Conservation (phyloP, 2,797 vertebrate species). For the Dryobates pubescens region DNA sequence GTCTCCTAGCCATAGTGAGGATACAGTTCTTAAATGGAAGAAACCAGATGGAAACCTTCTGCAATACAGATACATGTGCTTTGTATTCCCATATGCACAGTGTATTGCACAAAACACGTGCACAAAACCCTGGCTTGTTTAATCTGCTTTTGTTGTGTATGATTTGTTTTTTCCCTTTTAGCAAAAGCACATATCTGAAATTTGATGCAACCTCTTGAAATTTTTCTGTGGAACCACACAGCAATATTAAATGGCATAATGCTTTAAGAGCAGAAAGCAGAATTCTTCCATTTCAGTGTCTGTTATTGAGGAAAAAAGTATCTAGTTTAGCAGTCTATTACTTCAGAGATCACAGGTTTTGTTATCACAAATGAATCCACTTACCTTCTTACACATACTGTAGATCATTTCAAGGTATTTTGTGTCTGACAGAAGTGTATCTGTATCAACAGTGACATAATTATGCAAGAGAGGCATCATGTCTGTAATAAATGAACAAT, state of each 20-base stretch:
- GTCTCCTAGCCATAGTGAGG: not conserved
- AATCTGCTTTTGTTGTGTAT: not conserved
- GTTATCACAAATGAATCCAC: not conserved
- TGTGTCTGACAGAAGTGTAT: conserved; percentile 95
- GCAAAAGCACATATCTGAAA: not conserved
- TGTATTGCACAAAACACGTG: not conserved
- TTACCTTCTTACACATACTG: conserved; percentile 99
- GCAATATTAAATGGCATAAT: not conserved
- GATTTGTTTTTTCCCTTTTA: not conserved
- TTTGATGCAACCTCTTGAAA: not conserved
- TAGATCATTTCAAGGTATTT: conserved; percentile 99
- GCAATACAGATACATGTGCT: not conserved
- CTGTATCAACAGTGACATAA: conserved; percentile 97
- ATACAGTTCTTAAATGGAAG: not conserved
- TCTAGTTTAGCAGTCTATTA: not conserved
- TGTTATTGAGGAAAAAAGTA: not conserved
- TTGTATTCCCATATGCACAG: not conserved
- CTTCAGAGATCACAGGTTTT: not conserved
- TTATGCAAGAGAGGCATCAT: conserved; percentile 99
- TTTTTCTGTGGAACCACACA: not conserved
- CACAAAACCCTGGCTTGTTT: not conserved
- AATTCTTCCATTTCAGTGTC: not conserved
- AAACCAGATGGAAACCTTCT: not conserved
- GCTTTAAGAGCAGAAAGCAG: not conserved
- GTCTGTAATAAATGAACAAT: conserved; percentile 80